Evolutionary conservation across 2,797 vertebrate genomes (phyloP).

Genomic region (Vireo griseus): DNA sequence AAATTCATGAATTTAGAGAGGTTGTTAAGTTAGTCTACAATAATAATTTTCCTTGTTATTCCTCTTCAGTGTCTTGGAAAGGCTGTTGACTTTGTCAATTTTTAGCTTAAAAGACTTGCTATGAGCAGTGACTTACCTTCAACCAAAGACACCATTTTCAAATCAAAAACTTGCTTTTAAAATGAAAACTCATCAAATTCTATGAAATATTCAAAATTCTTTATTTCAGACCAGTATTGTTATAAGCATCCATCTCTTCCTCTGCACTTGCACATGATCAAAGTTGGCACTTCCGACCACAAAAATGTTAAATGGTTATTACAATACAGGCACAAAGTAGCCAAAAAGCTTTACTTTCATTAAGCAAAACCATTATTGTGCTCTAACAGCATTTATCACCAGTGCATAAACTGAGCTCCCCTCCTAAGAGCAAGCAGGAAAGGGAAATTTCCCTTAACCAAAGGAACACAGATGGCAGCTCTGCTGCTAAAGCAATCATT

Average conservation of each 20-base stretch:
- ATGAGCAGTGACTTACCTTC: not conserved
- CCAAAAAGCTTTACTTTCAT: not conserved
- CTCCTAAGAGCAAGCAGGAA: not conserved
- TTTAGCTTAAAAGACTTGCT: not conserved
- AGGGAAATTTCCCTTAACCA: not conserved
- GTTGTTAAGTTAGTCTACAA: not conserved
- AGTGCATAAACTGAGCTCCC: not conserved
- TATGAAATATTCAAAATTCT: conserved; percentile 15
- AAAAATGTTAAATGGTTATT: not conserved
- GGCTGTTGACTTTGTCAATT: not conserved
- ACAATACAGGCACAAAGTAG: not conserved
- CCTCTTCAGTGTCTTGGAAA: not conserved
- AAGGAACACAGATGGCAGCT: not conserved
- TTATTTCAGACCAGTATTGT: conserved; percentile 28
- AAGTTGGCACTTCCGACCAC: not conserved
- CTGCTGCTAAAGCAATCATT: not conserved
- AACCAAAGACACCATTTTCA: not conserved
- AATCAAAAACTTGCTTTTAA: not conserved
- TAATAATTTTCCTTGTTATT: not conserved
- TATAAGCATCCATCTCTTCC: not conserved
- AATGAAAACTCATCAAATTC: not conserved
- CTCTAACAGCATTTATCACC: not conserved
- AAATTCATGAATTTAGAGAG: not conserved
- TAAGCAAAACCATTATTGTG: not conserved
- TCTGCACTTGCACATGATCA: not conserved